Conservation (phyloP, 2,113 vertebrate species). For the Hyperopisus bebe region DNA sequence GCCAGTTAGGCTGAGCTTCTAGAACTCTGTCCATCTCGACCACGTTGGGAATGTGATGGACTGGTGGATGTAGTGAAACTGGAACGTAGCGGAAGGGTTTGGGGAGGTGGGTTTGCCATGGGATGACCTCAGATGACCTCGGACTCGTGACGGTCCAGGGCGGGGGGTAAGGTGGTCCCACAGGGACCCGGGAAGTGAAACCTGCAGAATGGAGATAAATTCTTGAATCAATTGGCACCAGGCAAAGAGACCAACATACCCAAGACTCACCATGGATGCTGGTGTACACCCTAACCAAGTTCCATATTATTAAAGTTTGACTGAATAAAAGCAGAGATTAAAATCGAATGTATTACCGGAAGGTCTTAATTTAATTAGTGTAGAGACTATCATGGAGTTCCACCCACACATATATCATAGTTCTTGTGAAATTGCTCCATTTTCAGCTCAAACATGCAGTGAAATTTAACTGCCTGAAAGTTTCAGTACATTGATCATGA, state of each 20-base stretch:
- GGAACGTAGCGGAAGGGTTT: not conserved
- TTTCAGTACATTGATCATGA: not conserved
- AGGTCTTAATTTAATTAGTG: not conserved
- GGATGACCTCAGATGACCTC: conserved; percentile 52
- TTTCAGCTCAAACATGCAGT: not conserved
- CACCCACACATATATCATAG: not conserved
- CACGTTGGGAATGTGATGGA: not conserved
- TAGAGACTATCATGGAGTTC: not conserved
- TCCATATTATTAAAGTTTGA: not conserved
- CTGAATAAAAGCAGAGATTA: not conserved
- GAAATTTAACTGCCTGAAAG: not conserved
- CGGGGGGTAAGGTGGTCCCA: conserved; percentile 76
- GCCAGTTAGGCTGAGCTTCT: not conserved
- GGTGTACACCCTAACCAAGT: not conserved
- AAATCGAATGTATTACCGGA: not conserved
- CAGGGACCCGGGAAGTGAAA: conserved; percentile 86
- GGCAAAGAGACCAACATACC: not conserved
- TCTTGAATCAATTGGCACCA: not conserved
- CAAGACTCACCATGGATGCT: not conserved
- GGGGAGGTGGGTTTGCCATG: not conserved
- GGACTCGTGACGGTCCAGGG: conserved; percentile 70
- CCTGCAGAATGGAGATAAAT: conserved; percentile 51
- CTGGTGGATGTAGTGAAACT: not conserved
- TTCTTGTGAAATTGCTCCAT: not conserved
- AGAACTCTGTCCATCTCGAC: not conserved